Evolutionary conservation across 2,888 invertebrate genomes (phyloP).

Genomic region (Mimas tiliae): DNA sequence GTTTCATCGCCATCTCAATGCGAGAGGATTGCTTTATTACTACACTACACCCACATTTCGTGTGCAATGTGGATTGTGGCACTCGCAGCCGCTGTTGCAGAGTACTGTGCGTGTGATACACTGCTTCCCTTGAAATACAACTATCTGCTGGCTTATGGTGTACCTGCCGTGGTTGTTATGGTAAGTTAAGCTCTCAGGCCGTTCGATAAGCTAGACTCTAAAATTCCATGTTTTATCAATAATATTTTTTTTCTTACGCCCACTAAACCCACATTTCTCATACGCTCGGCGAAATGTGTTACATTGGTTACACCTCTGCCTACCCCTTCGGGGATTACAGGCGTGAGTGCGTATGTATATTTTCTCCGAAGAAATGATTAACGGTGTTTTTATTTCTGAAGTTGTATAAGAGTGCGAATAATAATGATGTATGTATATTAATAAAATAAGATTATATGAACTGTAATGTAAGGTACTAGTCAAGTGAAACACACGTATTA

Average conservation of each 20-base stretch:
- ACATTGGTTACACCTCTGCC: too few species aligned
- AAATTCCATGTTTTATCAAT: not conserved
- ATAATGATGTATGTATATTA: too few species aligned
- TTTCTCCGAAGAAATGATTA: not conserved
- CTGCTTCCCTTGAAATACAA: constrained; percentile 84
- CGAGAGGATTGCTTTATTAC: constrained; percentile 86
- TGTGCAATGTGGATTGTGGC: constrained; percentile 89
- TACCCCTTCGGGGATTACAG: too few species aligned
- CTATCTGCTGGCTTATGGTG: constrained; percentile 86
- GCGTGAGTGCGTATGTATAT: too few species aligned
- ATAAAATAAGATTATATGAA: too few species aligned
- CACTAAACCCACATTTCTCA: too few species aligned
- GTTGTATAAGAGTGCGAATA: too few species aligned
- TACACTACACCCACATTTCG: constrained; percentile 89
- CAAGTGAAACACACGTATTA: too few species aligned
- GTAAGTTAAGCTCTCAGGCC: constrained; percentile 62
- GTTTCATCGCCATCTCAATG: constrained; percentile 87
- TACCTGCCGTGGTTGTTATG: constrained; percentile 87
- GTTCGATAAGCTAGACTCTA: not conserved
- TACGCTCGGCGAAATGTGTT: too few species aligned
- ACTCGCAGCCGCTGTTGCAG: constrained; percentile 80
- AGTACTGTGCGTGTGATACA: constrained; percentile 86
- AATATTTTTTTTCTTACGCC: too few species aligned
- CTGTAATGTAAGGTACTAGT: too few species aligned
- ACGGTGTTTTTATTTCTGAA: too few species aligned